phyloP scores from a whole-genome alignment of 2,113 vertebrate species.

The Sminthopsis crassicaudata region DNA sequence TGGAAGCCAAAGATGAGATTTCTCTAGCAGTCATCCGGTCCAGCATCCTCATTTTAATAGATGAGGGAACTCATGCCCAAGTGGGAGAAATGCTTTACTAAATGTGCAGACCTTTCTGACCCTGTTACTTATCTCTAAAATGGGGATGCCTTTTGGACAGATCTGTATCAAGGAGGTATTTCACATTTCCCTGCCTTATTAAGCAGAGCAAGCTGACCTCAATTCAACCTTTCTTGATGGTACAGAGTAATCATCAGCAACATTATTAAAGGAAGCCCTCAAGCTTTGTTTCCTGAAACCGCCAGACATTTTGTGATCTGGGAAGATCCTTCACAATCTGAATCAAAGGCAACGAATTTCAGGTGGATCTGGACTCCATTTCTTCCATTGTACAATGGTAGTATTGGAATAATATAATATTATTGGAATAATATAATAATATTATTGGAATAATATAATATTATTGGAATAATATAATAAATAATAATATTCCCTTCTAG shows the following conservation, averaged over 20 bases:
- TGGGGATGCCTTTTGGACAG: background rate
- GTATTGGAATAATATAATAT: background rate
- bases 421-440: too few species aligned
- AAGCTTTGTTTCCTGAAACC: background rate
- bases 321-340: background rate
- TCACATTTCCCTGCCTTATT: background rate
- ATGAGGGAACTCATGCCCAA: background rate
- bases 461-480: too few species aligned
- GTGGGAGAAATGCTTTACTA: background rate
- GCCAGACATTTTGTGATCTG: background rate
- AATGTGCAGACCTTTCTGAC: background rate
- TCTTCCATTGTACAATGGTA: background rate
- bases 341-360: background rate
- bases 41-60: background rate
- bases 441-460: too few species aligned
- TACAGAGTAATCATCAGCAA: background rate
- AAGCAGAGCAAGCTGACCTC: background rate
- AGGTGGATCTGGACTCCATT: background rate
- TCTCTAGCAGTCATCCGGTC: background rate
- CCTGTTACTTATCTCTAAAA: background rate
- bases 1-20: background rate
- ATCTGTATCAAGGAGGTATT: background rate
- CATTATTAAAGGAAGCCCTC: background rate
- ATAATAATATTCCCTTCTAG: background rate
- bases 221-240: background rate